Evolutionary conservation across 2,797 vertebrate genomes (phyloP).

Genomic region (Myripristis murdjan): DNA sequence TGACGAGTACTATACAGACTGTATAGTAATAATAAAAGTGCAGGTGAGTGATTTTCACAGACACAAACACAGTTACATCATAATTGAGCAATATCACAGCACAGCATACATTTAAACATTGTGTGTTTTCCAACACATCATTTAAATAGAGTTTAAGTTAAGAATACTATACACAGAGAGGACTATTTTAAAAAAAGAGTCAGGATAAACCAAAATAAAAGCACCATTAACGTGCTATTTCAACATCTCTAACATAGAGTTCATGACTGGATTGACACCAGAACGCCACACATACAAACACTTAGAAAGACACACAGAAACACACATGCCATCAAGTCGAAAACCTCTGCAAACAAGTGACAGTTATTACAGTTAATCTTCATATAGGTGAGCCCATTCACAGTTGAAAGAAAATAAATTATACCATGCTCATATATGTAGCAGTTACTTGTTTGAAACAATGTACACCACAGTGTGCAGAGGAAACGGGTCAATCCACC

Average conservation of each 20-base stretch:
- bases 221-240: constrained; percentile 74
- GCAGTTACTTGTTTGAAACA: constrained; percentile 36
- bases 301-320: constrained; percentile 48
- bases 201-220: constrained; percentile 49
- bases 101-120: constrained; percentile 19
- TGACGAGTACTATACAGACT: constrained; percentile 54
- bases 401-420: constrained; percentile 49
- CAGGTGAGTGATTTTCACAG: constrained; percentile 31
- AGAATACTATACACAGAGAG: constrained; percentile 21
- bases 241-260: constrained; percentile 84
- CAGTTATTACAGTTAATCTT: constrained; percentile 46
- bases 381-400: constrained; percentile 31
- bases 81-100: constrained; percentile 1
- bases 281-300: constrained; percentile 45
- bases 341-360: constrained; percentile 39
- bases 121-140: constrained; percentile 11
- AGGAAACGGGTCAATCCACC: constrained; percentile 37
- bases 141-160: constrained; percentile 41
- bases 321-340: constrained; percentile 18
- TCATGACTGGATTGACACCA: constrained; percentile 64
- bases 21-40: constrained; percentile 59
- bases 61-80: constrained; percentile 27
- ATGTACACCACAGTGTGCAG: constrained; percentile 51
- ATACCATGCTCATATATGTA: constrained; percentile 13
- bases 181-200: background rate